Conservation (phyloP, 2,113 vertebrate genomes). For the Willisornis vidua region DNA sequence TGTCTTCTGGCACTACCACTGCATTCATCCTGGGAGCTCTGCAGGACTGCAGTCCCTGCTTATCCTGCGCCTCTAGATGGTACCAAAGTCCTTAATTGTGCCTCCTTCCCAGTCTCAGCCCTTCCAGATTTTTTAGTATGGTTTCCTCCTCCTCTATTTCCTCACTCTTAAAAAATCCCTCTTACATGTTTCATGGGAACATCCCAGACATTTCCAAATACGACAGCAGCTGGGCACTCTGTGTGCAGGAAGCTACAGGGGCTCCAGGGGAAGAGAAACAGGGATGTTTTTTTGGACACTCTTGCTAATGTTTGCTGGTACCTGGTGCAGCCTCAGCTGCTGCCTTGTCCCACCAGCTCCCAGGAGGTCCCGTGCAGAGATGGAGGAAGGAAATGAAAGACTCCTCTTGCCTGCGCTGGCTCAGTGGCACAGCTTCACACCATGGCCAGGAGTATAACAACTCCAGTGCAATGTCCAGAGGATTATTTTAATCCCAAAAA, state of each 20-base stretch:
- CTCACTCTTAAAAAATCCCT: not conserved
- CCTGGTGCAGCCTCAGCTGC: not conserved
- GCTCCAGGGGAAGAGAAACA: not conserved
- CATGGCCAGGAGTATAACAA: not conserved
- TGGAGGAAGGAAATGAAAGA: not conserved
- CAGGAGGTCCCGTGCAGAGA: not conserved
- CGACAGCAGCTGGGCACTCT: not conserved
- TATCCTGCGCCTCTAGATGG: not conserved
- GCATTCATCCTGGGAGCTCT: not conserved
- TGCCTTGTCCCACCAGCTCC: not conserved
- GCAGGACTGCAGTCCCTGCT: not conserved
- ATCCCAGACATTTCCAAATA: not conserved
- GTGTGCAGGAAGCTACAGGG: not conserved
- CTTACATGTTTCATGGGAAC: not conserved
- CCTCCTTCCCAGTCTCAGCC: not conserved
- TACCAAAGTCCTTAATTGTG: not conserved
- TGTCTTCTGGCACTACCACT: not conserved
- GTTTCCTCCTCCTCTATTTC: not conserved
- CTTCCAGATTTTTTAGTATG: not conserved
- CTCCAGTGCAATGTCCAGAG: not conserved
- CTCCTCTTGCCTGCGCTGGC: not conserved
- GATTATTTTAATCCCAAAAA: not conserved
- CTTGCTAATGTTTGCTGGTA: not conserved
- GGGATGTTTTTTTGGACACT: not conserved
- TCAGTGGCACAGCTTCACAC: rapidly evolving